Evolutionary conservation across 2,888 invertebrate genomes (phyloP), one percentile per base, ranked within the genome.

Genomic region (Tetragonisca angustula): DNA sequence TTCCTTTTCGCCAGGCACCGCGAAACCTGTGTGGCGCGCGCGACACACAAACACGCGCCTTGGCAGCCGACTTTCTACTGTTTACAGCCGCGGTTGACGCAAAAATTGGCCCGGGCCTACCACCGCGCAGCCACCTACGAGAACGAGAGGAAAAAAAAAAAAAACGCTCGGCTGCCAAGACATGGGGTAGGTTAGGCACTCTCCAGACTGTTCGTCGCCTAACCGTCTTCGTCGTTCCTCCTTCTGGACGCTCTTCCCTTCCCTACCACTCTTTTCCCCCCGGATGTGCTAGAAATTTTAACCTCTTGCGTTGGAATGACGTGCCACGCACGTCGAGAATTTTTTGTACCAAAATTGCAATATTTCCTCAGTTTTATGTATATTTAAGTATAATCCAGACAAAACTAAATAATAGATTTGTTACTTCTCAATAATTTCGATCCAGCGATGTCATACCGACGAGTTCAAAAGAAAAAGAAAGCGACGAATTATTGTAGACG

Each of bases 41-140:
- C 32, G n/a, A 43, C 72, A 50, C 61, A 62, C 36, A 36, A 9
- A 36, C 36, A 36, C 43, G 43, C 79, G 72, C 88, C 88, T 94
- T 94, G 94, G 94, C 94, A 94, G 90, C 91, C 84, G 87, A 90
- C 83, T 93, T 92, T 91, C 91, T 90, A 94, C 93, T 94, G 93
- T 94, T 94, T 93, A 93, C 93, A 90, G 88, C 87, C 87, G 74
- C 52, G 88, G 92, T 92, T 90, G 92, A 92, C 91, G 92, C 91
- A 93, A 93, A 94, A 93, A 93, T 94, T 94, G 93, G 93, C 93
- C 43, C 85, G 88, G 87, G 92, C 92, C 93, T 92, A 92, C 91
- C 43, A 9, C 32, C 75, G 75, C 73, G 52, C 70, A 70, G 32
- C 79, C 81, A 86, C 92, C 92, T 92, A 92, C 90, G 86, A 85